Evolutionary conservation across 1,140 invertebrate genomes (phyloP).

Genomic region (Aphaenogaster ashmeadi): DNA sequence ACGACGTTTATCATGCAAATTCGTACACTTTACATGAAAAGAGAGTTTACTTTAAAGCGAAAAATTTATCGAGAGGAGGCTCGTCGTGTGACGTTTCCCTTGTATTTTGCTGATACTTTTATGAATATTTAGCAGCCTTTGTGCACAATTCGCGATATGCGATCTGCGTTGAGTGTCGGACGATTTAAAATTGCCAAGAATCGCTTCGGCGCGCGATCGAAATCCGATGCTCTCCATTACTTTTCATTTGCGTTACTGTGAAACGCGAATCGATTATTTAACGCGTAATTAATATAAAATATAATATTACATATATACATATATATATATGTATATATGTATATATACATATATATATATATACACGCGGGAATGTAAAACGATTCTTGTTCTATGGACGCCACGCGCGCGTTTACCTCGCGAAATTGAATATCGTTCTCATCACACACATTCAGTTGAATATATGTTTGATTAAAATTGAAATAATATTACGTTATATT

Average conservation of each 20-base stretch:
- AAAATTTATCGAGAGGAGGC: conserved; percentile 11
- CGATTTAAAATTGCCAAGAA: conserved; percentile 47
- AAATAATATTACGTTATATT: conserved; percentile 48
- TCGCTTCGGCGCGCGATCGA: conserved; percentile 22
- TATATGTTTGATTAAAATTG: conserved; percentile 49
- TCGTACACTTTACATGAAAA: conserved; percentile 27
- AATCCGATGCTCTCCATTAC: conserved; percentile 54
- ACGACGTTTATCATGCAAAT: conserved; percentile 71
- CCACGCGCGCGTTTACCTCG: conserved; percentile 36
- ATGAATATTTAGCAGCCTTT: conserved; percentile 59
- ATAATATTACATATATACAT: not conserved
- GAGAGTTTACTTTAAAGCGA: conserved; percentile 7
- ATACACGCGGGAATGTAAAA: conserved; percentile 14
- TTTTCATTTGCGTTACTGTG: conserved; percentile 42
- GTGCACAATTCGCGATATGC: conserved; percentile 37
- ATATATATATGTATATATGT: not conserved
- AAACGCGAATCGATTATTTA: conserved; percentile 50
- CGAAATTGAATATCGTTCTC: conserved; percentile 49
- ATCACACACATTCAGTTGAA: not conserved
- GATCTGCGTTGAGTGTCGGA: conserved; percentile 36
- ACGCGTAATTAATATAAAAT: conserved; percentile 58
- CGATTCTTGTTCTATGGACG: conserved; percentile 42
- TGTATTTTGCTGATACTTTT: conserved; percentile 31
- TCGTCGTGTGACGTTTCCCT: not conserved
- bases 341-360: too few relatives aligned